These are phyloP conservation scores for Diarsia rubi DNA, from an alignment of 2,888 invertebrate species.

Conservation along the genomic window DNA sequence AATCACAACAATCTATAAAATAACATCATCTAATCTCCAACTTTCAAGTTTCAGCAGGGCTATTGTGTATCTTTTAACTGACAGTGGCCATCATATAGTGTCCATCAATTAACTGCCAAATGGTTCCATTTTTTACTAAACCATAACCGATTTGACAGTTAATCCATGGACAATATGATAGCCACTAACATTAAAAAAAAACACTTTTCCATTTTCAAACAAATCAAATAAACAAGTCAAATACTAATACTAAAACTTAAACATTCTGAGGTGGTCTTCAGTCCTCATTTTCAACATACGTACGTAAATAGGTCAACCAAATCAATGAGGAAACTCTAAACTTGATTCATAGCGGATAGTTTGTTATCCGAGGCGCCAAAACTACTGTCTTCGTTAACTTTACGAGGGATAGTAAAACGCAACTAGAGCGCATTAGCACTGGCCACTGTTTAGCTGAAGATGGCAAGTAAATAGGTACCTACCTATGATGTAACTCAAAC, in stretches of 20 bases:
- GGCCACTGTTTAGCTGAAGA: constrained; percentile 56
- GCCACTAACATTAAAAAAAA: too few relatives aligned
- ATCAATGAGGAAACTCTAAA: constrained; percentile 81
- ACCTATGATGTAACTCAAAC: constrained; percentile 47
- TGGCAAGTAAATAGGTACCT: constrained; percentile 42
- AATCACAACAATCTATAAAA: not conserved
- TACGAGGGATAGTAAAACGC: constrained; percentile 74
- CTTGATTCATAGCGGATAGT: constrained; percentile 78
- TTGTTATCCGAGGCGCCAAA: constrained; percentile 74
- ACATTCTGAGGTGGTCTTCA: constrained; percentile 43
- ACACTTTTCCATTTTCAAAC: not conserved
- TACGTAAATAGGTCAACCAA: constrained; percentile 72
- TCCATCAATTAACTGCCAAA: too few relatives aligned
- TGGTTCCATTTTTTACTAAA: too few relatives aligned
- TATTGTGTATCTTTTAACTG: too few relatives aligned
- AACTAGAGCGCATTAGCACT: constrained; percentile 63
- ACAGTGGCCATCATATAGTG: too few relatives aligned
- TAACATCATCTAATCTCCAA: not conserved
- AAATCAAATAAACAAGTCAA: too few relatives aligned
- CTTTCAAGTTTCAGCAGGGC: too few relatives aligned
- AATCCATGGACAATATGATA: too few relatives aligned
- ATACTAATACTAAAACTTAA: too few relatives aligned
- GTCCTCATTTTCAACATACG: constrained; percentile 23
- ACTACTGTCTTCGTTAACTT: constrained; percentile 75
- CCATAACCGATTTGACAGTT: too few relatives aligned